Conservation (phyloP, 2,113 vertebrate species). For the Solea solea region DNA sequence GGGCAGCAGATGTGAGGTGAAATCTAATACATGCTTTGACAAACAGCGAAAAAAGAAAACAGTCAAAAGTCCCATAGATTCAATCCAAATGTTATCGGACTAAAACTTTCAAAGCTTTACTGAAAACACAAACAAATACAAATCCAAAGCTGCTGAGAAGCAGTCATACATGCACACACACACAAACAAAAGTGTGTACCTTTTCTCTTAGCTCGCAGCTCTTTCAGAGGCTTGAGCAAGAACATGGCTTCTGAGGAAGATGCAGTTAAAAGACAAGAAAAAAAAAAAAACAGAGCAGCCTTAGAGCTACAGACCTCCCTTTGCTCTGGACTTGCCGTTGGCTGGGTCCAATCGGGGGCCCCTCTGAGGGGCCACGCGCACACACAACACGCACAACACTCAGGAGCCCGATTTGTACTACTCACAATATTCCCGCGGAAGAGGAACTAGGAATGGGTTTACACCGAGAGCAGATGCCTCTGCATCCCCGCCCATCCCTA, state of each 20-base stretch:
- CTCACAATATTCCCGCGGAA: conserved; percentile 13
- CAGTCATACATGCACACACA: conserved; percentile 16
- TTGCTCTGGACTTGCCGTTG: conserved; percentile 43
- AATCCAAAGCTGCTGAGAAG: conserved; percentile 3
- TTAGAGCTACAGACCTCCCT: conserved; percentile 45
- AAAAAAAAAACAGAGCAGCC: conserved; percentile 32
- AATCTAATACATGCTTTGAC: conserved; percentile 29
- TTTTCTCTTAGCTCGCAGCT: conserved; percentile 81
- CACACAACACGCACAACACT: conserved; percentile 20
- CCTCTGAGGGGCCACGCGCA: conserved; percentile 33
- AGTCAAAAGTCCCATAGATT: conserved; percentile 19
- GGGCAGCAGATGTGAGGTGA: conserved; percentile 12
- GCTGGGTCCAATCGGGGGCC: conserved; percentile 16
- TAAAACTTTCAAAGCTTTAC: no score
- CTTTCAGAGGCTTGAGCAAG: conserved; percentile 80
- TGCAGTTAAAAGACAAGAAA: conserved; percentile 63
- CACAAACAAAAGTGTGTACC: conserved; percentile 67
- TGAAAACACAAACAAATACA: conserved; percentile 8
- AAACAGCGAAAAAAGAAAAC: conserved; percentile 31
- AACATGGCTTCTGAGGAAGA: conserved; percentile 79
- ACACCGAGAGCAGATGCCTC: conserved; percentile 16
- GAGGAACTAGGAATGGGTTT: conserved; percentile 22
- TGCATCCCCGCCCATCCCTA: conserved; percentile 29
- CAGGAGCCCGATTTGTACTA: conserved; percentile 27
- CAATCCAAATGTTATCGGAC: no score